A percentile compares a stretch with the other conserved stretches of the same genome.
These are phyloP conservation scores for Blera fallax DNA, from an alignment of 2,888 invertebrate genomes.

Conservation along the genomic window DNA sequence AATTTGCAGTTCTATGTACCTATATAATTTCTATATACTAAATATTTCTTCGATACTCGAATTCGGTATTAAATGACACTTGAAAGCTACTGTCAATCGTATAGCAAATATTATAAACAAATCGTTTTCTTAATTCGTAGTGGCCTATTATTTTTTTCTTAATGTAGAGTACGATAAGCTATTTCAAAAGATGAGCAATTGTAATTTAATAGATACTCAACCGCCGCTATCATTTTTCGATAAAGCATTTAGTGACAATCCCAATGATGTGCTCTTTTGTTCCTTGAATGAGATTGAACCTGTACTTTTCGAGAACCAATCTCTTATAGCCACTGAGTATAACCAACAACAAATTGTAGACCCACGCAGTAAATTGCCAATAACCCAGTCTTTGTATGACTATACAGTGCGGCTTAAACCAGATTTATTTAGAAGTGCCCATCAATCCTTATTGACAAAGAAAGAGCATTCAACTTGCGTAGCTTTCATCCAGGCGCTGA, in stretches of 20 bases:
- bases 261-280: conserved; percentile 75
- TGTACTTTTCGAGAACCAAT: conserved; percentile 63
- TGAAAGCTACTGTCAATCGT: background rate
- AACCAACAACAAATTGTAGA: conserved; percentile 72
- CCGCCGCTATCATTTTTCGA: conserved; percentile 77
- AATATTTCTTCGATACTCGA: conserved; percentile 11
- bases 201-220: conserved; percentile 51
- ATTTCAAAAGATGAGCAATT: background rate
- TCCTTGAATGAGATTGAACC: conserved; percentile 77
- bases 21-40: too few species aligned
- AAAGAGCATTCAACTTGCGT: conserved; percentile 76
- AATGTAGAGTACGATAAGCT: background rate
- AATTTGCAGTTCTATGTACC: too few species aligned
- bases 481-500: conserved; percentile 74
- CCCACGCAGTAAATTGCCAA: conserved; percentile 76
- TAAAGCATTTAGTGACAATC: conserved; percentile 75
- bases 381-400: conserved; percentile 69
- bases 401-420: conserved; percentile 51
- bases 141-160: background rate
- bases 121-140: background rate
- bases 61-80: background rate
- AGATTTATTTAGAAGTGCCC: conserved; percentile 73
- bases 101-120: background rate
- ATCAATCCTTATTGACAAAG: conserved; percentile 73
- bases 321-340: background rate